A percentile compares a stretch with the other conserved stretches of the same genome.
These are phyloP conservation scores for Ifrita kowaldi DNA, from an alignment of 2,113 vertebrate genomes.

Conservation along the genomic window DNA sequence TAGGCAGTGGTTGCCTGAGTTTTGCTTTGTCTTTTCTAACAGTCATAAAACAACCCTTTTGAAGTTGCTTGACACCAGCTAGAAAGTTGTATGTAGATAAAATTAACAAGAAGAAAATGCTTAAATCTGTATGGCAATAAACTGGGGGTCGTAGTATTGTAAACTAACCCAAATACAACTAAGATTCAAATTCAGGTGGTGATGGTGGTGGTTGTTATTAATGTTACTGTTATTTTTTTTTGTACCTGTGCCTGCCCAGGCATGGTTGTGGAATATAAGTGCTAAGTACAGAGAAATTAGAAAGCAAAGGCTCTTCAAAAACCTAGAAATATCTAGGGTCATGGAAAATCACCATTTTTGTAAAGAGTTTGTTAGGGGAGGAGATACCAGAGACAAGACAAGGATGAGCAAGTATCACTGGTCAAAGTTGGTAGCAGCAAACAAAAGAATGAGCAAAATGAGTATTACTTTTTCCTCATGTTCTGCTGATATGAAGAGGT, in stretches of 20 bases:
- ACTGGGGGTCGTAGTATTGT: background rate
- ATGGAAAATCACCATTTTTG: background rate
- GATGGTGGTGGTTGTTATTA: background rate
- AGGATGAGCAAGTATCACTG: background rate
- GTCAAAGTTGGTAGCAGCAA: background rate
- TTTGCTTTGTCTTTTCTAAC: background rate
- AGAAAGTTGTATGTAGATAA: background rate
- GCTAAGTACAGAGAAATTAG: background rate
- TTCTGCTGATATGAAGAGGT: background rate
- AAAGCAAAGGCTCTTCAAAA: background rate
- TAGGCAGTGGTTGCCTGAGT: background rate
- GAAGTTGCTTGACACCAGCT: background rate
- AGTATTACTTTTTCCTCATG: background rate
- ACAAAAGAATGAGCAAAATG: background rate
- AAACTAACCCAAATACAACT: background rate
- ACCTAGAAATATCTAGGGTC: background rate
- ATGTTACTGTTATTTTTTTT: background rate
- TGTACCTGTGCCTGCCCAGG: background rate
- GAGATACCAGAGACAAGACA: background rate
- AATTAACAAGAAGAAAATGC: background rate
- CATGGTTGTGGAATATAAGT: background rate
- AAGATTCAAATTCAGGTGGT: background rate
- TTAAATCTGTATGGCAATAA: background rate
- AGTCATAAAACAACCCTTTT: background rate
- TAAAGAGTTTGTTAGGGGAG: background rate